A percentile compares a stretch with the other conserved stretches of the same genome.
Evolutionary conservation across 2,797 vertebrate species (phyloP).

Genomic region (Sternotherus odoratus): DNA sequence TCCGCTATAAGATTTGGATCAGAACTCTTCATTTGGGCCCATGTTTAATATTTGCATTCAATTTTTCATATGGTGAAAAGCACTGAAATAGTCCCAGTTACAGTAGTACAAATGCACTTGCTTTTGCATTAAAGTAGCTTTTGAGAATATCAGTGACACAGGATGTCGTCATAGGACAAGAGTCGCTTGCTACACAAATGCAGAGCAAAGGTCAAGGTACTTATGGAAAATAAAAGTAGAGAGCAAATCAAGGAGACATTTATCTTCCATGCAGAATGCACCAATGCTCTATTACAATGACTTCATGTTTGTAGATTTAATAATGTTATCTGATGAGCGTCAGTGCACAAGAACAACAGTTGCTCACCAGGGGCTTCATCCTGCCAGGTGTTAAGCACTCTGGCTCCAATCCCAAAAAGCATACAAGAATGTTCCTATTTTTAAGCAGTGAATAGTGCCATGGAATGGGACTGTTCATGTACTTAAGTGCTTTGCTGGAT

Average conservation of each 20-base stretch:
- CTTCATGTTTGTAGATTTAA: neutral
- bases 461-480: neutral
- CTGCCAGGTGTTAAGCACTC: neutral
- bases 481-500: neutral
- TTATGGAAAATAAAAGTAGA: neutral
- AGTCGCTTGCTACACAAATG: neutral
- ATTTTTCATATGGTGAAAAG: neutral
- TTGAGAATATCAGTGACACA: neutral
- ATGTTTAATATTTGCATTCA: slow-evolving; percentile 8
- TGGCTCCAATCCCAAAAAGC: neutral
- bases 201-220: neutral
- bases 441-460: neutral
- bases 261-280: neutral
- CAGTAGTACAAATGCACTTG: neutral
- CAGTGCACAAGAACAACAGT: neutral
- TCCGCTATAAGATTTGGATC: neutral
- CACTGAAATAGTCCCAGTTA: neutral
- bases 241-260: neutral
- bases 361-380: neutral
- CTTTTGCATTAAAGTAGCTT: neutral
- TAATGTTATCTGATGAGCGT: neutral
- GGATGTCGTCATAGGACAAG: neutral
- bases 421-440: neutral
- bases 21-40: neutral
- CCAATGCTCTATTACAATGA: neutral